Base-by-base conservation (phyloP, 2,113 vertebrate species). In the Tretioscincus oriximinensis region DNA sequence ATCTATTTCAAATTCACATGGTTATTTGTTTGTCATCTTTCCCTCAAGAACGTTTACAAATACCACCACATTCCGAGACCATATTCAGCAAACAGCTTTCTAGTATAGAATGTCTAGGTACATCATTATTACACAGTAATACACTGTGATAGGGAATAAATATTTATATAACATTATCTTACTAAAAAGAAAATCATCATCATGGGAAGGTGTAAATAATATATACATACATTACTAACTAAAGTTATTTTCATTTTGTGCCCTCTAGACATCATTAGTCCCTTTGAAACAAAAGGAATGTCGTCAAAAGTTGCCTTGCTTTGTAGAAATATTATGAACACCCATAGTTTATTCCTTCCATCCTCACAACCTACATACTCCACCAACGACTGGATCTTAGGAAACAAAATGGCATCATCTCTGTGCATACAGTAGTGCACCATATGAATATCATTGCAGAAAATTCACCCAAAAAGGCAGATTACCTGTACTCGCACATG, bases 171-270 rank as follows among this genome's bases (percentile, higher is more conserved):
- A 71, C 73, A 41, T 84, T 85, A 83, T 73, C 77, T 84, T 84
- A 80, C 49, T 80, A 91, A 67, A n/a, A 86, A 65, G 68, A 86
- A 79, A 79, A n/a, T 72, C 31, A 29, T 76, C 81, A 83, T 80
- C 84, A 91, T 87, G 84, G 77, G 86, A 84, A 90, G 83, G 83
- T 92, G 89, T 92, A 90, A 92, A 91, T 93, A 93, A 92, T 90
- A 89, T 78, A 93, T 85, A 92, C 82, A 82, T 79, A n/a, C 73
- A 85, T 88, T 92, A 92, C 87, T 88, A 92, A 84, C 88, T 82
- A 89, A 86, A 89, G 84, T 88, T 93, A 84, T 86, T 92, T 92
- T 92, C 91, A 89, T 90, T 92, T 89, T 83, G 88, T 86, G 90
- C 90, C 91, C 88, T 83, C 78, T 54, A 92, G 91, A 89, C 88